Evolutionary conservation across 2,888 invertebrate species (phyloP).

Genomic region (Lasioglossum villosulum): DNA sequence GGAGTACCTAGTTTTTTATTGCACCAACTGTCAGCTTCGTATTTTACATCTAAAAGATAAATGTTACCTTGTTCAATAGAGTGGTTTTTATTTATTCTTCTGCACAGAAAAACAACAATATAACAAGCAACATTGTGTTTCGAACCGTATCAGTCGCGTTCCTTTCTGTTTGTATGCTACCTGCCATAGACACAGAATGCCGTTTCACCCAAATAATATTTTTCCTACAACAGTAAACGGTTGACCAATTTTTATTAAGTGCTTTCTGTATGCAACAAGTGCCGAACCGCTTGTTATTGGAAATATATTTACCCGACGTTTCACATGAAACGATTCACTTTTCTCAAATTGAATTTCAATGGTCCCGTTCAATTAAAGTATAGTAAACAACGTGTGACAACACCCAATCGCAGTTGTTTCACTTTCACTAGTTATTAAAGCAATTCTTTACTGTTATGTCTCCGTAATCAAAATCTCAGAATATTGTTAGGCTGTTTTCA

Average conservation of each 20-base stretch:
- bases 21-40: not conserved
- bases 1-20: not conserved
- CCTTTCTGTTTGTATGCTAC: not conserved
- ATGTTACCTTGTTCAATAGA: not conserved
- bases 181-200: not conserved
- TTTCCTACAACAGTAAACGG: not conserved
- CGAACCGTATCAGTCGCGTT: not conserved
- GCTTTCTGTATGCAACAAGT: conserved; percentile 46
- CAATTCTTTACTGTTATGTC: not conserved
- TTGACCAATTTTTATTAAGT: conserved; percentile 42
- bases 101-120: not conserved
- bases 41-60: not conserved
- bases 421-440: not conserved
- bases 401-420: not conserved
- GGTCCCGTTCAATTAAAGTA: conserved; percentile 24
- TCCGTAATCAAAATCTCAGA: not conserved
- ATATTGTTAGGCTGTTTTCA: too few relatives aligned
- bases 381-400: not conserved
- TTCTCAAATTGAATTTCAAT: conserved; percentile 27
- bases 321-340: conserved; percentile 32
- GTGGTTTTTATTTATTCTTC: not conserved
- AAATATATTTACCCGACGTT: conserved; percentile 25
- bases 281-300: conserved; percentile 25
- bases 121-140: not conserved
- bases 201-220: not conserved